phyloP scores from a whole-genome alignment of 2,797 vertebrate genomes.

The Pseudochirops cupreus region DNA sequence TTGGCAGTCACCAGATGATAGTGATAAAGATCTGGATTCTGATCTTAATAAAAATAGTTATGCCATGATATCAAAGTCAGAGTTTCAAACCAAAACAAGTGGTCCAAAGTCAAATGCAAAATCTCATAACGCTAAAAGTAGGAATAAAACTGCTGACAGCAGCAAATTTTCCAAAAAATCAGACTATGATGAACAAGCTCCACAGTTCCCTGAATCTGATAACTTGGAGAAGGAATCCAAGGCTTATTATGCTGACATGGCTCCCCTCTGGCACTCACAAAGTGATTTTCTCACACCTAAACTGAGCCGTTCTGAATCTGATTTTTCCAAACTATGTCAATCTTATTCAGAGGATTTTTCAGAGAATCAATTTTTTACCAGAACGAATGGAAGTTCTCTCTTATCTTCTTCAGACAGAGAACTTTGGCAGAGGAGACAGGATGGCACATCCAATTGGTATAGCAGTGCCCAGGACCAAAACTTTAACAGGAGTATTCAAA shows the following conservation, averaged over 20 bases:
- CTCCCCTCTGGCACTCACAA: conserved; percentile 95
- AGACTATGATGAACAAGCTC: conserved; percentile 87
- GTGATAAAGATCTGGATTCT: conserved; percentile 93
- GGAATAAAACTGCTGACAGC: conserved; percentile 86
- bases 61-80: conserved; percentile 92
- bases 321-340: conserved; percentile 98
- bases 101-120: conserved; percentile 87
- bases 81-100: conserved; percentile 89
- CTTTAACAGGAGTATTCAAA: conserved; percentile 85
- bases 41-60: conserved; percentile 96
- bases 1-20: conserved; percentile 95
- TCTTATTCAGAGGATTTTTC: conserved; percentile 99
- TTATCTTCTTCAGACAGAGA: conserved; percentile 97
- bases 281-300: conserved; percentile 96
- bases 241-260: conserved; percentile 89
- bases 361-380: conserved; percentile 94
- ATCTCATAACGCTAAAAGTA: conserved; percentile 79
- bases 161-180: conserved; percentile 88
- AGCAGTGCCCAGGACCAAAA: conserved; percentile 88
- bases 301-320: conserved; percentile 97
- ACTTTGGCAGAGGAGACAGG: conserved; percentile 97
- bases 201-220: conserved; percentile 85
- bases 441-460: conserved; percentile 91
- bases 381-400: conserved; percentile 94
- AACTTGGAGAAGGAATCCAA: conserved; percentile 90